These are phyloP conservation scores for Lithobates pipiens DNA, from an alignment of 2,797 vertebrate species.

Conservation along the genomic window DNA sequence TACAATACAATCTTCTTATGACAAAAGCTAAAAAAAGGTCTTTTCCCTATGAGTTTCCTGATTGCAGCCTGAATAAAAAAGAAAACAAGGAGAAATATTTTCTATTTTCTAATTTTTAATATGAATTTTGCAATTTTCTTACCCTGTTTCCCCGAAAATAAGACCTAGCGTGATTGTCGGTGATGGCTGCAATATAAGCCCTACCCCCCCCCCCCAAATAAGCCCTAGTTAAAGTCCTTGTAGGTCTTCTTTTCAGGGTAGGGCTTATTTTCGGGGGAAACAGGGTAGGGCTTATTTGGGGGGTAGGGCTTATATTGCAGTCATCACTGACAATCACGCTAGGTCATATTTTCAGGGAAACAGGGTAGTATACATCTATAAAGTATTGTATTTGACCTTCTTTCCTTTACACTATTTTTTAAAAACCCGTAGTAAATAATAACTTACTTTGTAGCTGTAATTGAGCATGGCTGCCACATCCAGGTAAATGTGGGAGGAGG, in stretches of 20 bases:
- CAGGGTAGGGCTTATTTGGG: too few species aligned
- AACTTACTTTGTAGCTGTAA: conserved; percentile 66
- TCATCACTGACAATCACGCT: too few species aligned
- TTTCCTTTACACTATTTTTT: background rate
- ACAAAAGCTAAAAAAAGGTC: background rate
- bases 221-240: too few species aligned
- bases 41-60: conserved; percentile 17
- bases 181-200: too few species aligned
- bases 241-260: too few species aligned
- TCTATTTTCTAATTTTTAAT: conserved; percentile 14
- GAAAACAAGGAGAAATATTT: conserved; percentile 39
- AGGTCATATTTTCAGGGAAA: too few species aligned
- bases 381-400: background rate
- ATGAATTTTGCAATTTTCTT: conserved; percentile 12
- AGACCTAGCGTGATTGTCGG: too few species aligned
- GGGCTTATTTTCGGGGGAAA: too few species aligned
- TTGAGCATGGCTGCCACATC: conserved; percentile 78
- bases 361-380: background rate
- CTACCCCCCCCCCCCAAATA: too few species aligned
- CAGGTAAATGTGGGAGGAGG: conserved; percentile 82
- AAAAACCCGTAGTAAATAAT: background rate
- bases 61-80: conserved; percentile 23
- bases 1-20: conserved; percentile 6
- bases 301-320: too few species aligned
- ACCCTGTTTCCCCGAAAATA: too few species aligned